phyloP scores from a whole-genome alignment of 2,888 invertebrate species.

The Lepidocyrtinus sp. region DNA sequence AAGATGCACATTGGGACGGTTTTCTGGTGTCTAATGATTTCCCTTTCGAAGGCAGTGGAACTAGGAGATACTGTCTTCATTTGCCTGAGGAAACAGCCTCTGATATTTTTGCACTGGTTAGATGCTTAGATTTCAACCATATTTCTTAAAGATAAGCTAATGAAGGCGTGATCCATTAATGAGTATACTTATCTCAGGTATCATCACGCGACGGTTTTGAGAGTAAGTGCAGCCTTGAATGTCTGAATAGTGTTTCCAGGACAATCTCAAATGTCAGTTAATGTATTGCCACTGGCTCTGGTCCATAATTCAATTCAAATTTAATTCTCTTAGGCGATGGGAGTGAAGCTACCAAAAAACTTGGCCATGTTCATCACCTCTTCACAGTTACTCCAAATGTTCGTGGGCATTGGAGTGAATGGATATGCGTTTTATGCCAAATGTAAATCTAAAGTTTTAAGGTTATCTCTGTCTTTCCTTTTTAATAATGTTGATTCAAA shows the following conservation, averaged over 20 bases:
- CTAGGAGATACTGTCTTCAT: slow-evolving; percentile 96
- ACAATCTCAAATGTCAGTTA: too few relatives aligned
- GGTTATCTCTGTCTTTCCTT: too few relatives aligned
- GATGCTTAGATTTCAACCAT: background rate
- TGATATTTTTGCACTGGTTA: slow-evolving; percentile 93
- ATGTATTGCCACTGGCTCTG: too few relatives aligned
- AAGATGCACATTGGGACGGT: slow-evolving; percentile 77
- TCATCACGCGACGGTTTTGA: slow-evolving; percentile 96
- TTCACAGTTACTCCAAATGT: slow-evolving; percentile 93
- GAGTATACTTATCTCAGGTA: slow-evolving; percentile 74
- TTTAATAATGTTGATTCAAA: too few relatives aligned
- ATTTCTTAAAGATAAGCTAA: background rate
- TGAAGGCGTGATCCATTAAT: background rate
- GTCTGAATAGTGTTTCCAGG: background rate
- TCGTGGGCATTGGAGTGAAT: slow-evolving; percentile 92
- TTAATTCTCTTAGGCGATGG: slow-evolving; percentile 80
- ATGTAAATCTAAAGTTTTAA: background rate
- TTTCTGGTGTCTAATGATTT: slow-evolving; percentile 98
- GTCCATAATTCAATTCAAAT: background rate
- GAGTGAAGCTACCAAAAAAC: slow-evolving; percentile 85
- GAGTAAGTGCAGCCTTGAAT: slow-evolving; percentile 56
- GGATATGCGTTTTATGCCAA: slow-evolving; percentile 44
- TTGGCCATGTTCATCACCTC: slow-evolving; percentile 93
- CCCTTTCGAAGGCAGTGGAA: slow-evolving; percentile 95
- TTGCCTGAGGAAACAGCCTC: slow-evolving; percentile 90